Conservation (phyloP, 1,140 invertebrate genomes). For the Pogonomyrmex californicus region DNA sequence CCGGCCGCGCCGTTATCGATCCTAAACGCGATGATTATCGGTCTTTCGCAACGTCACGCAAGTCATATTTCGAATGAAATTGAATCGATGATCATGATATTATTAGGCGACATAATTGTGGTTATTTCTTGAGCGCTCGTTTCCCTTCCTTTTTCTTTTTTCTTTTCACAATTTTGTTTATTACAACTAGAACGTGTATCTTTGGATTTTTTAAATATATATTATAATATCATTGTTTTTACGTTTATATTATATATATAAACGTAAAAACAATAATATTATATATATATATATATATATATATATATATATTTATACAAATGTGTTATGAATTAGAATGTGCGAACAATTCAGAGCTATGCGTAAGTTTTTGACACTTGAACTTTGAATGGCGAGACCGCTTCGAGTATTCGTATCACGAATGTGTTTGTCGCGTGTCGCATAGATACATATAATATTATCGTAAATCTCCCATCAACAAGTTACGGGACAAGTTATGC, state of each 20-base stretch:
- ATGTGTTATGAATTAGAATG: background rate
- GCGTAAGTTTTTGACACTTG: background rate
- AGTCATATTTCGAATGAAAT: conserved; percentile 57
- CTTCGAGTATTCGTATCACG: conserved; percentile 1
- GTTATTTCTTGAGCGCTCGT: conserved; percentile 8
- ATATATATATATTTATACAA: background rate
- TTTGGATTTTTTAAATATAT: background rate
- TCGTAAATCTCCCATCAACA: conserved; percentile 34
- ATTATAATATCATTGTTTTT: background rate
- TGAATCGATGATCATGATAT: conserved; percentile 59
- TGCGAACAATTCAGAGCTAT: background rate
- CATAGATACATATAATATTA: conserved; percentile 22
- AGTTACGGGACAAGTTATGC: conserved; percentile 44
- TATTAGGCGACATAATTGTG: conserved; percentile 56
- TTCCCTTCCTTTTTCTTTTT: background rate
- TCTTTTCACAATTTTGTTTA: background rate
- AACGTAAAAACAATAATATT: no score
- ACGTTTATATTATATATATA: no score
- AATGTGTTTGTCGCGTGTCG: background rate
- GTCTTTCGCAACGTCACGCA: conserved; percentile 55
- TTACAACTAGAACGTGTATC: background rate
- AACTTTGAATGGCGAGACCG: background rate
- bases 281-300: no score
- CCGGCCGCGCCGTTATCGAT: conserved; percentile 55
- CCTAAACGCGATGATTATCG: conserved; percentile 63